A percentile compares a stretch with the other conserved stretches of the same genome.
These are phyloP conservation scores for Meloidogyne floridensis DNA, from an alignment of 1,140 invertebrate genomes.

Conservation along the genomic window DNA sequence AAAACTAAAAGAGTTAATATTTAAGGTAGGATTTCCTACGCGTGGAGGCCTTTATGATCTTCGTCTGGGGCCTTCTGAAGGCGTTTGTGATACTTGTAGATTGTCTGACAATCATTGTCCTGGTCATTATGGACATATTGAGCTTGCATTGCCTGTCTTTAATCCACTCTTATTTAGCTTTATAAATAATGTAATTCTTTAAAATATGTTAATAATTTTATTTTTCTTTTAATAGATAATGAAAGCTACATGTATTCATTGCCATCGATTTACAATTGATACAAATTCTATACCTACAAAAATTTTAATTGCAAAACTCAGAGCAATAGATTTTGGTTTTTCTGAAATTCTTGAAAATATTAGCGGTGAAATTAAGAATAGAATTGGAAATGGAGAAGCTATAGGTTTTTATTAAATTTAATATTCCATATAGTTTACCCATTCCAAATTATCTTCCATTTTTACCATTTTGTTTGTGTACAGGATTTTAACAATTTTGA, in stretches of 20 bases:
- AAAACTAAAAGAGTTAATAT: not conserved
- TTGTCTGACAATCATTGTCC: conserved; percentile 76
- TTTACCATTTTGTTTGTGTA: no score
- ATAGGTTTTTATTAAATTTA: conserved; percentile 7
- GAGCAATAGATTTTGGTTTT: conserved; percentile 77
- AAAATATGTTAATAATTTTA: conserved; percentile 9
- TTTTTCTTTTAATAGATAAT: conserved; percentile 67
- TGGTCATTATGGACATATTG: conserved; percentile 93
- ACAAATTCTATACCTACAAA: conserved; percentile 42
- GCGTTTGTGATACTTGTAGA: conserved; percentile 80
- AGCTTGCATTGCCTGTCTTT: conserved; percentile 83
- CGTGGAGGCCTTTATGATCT: conserved; percentile 84
- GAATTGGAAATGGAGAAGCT: conserved; percentile 20
- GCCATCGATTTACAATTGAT: conserved; percentile 67
- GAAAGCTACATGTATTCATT: conserved; percentile 71
- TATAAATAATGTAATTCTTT: conserved; percentile 71
- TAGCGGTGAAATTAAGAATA: conserved; percentile 16
- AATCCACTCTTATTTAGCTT: conserved; percentile 86
- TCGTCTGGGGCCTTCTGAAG: conserved; percentile 70
- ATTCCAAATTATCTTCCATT: not conserved
- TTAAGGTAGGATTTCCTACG: conserved; percentile 76
- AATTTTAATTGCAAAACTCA: conserved; percentile 76
- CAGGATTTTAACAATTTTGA: no score
- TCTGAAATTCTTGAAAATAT: conserved; percentile 68
- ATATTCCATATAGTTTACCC: not conserved